Conservation (phyloP, 2,113 vertebrate species). For the Polypterus bichir region DNA sequence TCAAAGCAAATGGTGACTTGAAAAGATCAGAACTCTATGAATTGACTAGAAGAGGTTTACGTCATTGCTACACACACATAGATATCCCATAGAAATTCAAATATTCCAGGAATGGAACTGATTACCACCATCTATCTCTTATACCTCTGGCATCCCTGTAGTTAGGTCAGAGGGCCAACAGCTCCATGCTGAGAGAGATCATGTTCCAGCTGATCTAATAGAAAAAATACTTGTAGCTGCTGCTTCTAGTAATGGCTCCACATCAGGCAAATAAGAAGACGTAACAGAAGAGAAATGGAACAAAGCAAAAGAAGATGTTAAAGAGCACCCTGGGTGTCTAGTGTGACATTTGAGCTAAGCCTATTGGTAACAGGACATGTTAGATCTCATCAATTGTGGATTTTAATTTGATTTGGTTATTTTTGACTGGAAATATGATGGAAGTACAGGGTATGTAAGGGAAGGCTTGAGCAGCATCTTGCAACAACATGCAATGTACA, state of each 20-base stretch:
- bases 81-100: neutral
- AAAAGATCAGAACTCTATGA: no score
- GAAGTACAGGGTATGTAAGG: constrained; percentile 2
- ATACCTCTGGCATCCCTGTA: constrained; percentile 5
- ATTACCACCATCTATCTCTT: constrained; percentile 21
- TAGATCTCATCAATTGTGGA: constrained; percentile 34
- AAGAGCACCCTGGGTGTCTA: constrained; percentile 32
- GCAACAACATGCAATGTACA: no score
- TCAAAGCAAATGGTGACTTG: no score
- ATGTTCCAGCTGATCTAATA: constrained; percentile 65
- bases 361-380: constrained; percentile 19
- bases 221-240: constrained; percentile 68
- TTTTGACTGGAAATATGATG: constrained; percentile 27
- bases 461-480: no score
- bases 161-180: constrained; percentile 54
- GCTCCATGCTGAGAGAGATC: constrained; percentile 67
- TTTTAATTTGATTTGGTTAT: constrained; percentile 41
- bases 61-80: neutral
- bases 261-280: constrained; percentile 68
- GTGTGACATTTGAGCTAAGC: constrained; percentile 17
- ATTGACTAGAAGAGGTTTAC: no score
- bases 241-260: constrained; percentile 73
- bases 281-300: constrained; percentile 54
- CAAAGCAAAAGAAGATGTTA: constrained; percentile 19
- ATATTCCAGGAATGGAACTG: constrained; percentile 1